Evolutionary conservation across 2,113 vertebrate species (phyloP).

Genomic region (Thamnaconus septentrionalis): DNA sequence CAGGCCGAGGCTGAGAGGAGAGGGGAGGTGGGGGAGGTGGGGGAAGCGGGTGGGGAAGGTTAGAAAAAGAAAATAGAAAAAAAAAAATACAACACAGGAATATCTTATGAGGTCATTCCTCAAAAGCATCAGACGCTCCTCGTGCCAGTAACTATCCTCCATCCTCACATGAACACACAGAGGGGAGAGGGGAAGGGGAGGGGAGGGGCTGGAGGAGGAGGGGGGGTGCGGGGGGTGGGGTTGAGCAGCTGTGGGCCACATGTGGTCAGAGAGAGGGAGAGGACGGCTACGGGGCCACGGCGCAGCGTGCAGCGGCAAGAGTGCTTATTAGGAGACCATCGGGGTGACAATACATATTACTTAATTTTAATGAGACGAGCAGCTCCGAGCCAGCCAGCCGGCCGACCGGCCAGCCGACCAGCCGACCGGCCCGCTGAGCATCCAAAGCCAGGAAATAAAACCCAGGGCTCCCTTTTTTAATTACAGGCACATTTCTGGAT

Average conservation of each 20-base stretch:
- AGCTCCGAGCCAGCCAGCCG: slow-evolving; percentile 1
- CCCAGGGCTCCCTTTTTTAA: background rate
- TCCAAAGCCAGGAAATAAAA: too few relatives aligned
- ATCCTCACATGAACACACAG: slow-evolving; percentile 7
- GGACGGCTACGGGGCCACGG: slow-evolving; percentile 23
- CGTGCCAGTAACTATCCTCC: slow-evolving; percentile 36
- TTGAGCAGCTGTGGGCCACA: slow-evolving; percentile 49
- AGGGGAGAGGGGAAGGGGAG: too few relatives aligned
- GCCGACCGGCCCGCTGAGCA: too few relatives aligned
- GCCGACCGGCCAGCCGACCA: too few relatives aligned
- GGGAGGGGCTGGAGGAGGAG: too few relatives aligned
- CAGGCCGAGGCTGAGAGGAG: slow-evolving; percentile 7
- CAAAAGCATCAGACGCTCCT: slow-evolving; percentile 33
- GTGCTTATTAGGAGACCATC: slow-evolving; percentile 24
- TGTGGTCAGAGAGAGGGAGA: slow-evolving; percentile 32
- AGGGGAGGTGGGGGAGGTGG: too few relatives aligned
- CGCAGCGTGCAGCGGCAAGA: slow-evolving; percentile 19
- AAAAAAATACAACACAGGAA: slow-evolving; percentile 47
- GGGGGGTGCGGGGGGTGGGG: background rate
- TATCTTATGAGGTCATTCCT: slow-evolving; percentile 68
- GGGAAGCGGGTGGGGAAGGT: too few relatives aligned
- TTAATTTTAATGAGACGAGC: slow-evolving; percentile 21
- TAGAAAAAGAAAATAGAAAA: background rate
- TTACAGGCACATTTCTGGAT: background rate
- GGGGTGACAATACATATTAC: slow-evolving; percentile 25